A percentile compares a stretch with the other conserved stretches of the same genome.
phyloP scores from a whole-genome alignment of 2,113 vertebrate genomes.

The Balaeniceps rex region DNA sequence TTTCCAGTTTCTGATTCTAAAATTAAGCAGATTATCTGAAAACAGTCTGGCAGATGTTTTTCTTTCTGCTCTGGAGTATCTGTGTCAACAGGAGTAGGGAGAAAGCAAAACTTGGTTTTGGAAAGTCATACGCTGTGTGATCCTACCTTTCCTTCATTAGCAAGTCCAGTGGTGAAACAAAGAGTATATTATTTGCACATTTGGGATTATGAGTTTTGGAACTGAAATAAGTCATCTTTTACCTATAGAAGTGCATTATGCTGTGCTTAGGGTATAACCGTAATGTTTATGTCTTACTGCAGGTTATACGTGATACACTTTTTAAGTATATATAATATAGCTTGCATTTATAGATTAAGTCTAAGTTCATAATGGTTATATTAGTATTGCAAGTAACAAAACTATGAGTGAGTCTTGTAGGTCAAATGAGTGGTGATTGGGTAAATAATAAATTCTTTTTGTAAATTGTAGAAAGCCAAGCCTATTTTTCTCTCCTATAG shows the following conservation, averaged over 20 bases:
- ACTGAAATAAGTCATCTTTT: background rate
- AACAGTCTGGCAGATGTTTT: background rate
- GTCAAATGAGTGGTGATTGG: background rate
- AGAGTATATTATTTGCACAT: background rate
- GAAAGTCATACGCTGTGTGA: background rate
- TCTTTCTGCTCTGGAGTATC: background rate
- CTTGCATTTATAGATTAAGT: background rate
- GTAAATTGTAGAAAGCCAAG: background rate
- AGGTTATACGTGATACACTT: background rate
- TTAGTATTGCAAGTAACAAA: background rate
- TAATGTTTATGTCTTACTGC: background rate
- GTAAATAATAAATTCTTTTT: background rate
- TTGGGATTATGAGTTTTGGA: background rate
- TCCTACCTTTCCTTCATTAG: background rate
- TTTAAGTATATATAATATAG: background rate
- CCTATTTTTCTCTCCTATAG: background rate
- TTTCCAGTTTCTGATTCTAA: background rate
- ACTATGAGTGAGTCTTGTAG: background rate
- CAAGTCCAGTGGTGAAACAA: background rate
- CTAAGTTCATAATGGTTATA: background rate
- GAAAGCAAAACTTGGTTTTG: background rate
- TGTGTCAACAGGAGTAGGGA: background rate
- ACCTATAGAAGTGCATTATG: background rate
- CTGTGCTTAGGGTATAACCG: background rate
- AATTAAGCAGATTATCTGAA: background rate